These are phyloP conservation scores for Drepanosiphum platanoidis DNA, from an alignment of 2,888 invertebrate species.

Conservation along the genomic window DNA sequence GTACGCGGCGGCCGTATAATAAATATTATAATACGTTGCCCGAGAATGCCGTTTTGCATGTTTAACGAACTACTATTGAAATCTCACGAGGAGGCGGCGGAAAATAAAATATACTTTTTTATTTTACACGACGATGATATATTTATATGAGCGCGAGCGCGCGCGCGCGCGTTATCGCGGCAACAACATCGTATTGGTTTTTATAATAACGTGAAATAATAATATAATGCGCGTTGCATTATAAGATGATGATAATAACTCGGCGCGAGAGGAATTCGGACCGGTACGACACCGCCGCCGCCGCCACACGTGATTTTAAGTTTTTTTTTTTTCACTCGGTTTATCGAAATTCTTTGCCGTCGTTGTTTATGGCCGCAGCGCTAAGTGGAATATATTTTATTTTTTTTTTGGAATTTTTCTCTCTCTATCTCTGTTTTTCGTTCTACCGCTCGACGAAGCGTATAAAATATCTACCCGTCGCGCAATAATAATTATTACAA, in stretches of 20 bases:
- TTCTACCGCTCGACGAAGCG: neutral
- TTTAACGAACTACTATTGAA: constrained; percentile 52
- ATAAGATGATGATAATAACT: no score
- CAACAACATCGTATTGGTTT: constrained; percentile 34
- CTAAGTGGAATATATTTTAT: constrained; percentile 30
- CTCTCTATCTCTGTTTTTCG: neutral
- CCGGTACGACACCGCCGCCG: constrained; percentile 26
- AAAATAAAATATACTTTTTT: constrained; percentile 24
- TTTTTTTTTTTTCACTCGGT: neutral
- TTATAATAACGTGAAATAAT: neutral
- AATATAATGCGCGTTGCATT: neutral
- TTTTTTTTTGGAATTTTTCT: neutral
- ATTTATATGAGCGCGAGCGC: neutral
- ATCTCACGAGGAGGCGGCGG: neutral
- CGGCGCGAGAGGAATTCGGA: neutral
- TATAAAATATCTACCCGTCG: neutral
- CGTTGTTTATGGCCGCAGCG: constrained; percentile 1
- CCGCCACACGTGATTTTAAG: neutral
- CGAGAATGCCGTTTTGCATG: constrained; percentile 55
- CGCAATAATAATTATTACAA: neutral
- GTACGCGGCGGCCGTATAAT: neutral
- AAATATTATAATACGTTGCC: constrained; percentile 10
- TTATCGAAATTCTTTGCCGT: neutral
- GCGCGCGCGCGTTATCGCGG: constrained; percentile 15
- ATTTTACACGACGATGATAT: neutral